phyloP scores from a whole-genome alignment of 1,140 invertebrate species.

The Theocolax elegans region DNA sequence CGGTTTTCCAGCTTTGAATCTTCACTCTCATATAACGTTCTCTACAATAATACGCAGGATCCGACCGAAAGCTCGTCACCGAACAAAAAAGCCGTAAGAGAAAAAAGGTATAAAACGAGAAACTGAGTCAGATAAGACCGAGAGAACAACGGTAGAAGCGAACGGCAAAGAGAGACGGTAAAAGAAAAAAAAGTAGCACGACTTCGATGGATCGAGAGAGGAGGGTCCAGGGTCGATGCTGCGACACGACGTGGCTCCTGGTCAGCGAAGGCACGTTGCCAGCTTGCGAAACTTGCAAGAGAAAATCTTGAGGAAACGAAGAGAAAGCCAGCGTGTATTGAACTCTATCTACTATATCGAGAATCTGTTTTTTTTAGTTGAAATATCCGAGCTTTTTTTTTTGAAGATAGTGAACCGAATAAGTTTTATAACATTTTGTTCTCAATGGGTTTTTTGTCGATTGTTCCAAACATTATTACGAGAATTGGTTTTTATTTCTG shows the following conservation, averaged over 20 bases:
- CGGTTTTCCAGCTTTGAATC: slow-evolving; percentile 1
- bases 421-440: too few species aligned
- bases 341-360: too few species aligned
- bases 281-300: too few species aligned
- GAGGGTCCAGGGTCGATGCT: not conserved
- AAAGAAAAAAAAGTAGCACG: too few species aligned
- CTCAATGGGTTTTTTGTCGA: too few species aligned
- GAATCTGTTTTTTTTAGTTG: not conserved
- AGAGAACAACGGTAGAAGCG: not conserved
- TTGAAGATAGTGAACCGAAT: too few species aligned
- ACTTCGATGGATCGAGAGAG: not conserved
- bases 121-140: not conserved
- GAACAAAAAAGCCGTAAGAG: not conserved
- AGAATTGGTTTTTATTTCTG: too few species aligned
- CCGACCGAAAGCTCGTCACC: not conserved
- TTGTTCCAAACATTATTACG: too few species aligned
- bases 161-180: not conserved
- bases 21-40: not conserved
- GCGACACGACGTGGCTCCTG: too few species aligned
- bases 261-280: not conserved
- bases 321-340: too few species aligned
- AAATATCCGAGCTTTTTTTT: too few species aligned
- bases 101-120: not conserved
- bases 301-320: not conserved
- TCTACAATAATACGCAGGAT: not conserved